Evolutionary conservation across 2,113 vertebrate genomes (phyloP).

Genomic region (Lophius piscatorius): DNA sequence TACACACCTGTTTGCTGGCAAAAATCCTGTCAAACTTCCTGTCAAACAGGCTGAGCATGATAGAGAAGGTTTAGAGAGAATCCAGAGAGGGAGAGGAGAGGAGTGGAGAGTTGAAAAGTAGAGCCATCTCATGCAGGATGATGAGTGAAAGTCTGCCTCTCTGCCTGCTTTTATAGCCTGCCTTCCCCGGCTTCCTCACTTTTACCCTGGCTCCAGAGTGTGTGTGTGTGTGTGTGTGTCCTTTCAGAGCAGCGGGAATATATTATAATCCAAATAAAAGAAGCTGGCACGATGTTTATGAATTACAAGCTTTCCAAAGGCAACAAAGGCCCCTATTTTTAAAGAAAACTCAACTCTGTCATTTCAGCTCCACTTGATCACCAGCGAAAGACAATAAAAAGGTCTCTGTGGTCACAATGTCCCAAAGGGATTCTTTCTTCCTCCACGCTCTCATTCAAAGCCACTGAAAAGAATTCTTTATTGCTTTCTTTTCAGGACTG

Average conservation of each 20-base stretch:
- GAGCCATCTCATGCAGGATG: slow-evolving; percentile 47
- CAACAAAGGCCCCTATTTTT: slow-evolving; percentile 98
- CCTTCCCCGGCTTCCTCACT: slow-evolving; percentile 85
- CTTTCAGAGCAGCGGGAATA: slow-evolving; percentile 91
- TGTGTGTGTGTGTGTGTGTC: slow-evolving; percentile 26
- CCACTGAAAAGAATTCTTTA: slow-evolving; percentile 94
- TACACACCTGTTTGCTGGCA: too few relatives aligned
- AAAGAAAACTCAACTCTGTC: slow-evolving; percentile 99
- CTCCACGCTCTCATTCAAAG: slow-evolving; percentile 88
- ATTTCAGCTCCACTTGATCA: slow-evolving; percentile 99
- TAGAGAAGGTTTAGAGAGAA: too few relatives aligned
- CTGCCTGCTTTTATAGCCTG: slow-evolving; percentile 80
- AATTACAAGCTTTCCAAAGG: slow-evolving; percentile 96
- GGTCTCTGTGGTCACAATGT: slow-evolving; percentile 87
- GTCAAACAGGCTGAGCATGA: too few relatives aligned
- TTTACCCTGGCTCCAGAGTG: slow-evolving; percentile 89
- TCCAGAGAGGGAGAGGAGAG: slow-evolving; percentile 23
- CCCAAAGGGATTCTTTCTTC: slow-evolving; percentile 87
- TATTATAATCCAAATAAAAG: slow-evolving; percentile 99
- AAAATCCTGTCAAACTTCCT: too few relatives aligned
- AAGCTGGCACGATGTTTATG: slow-evolving; percentile 96
- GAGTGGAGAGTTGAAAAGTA: slow-evolving; percentile 37
- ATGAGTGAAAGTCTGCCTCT: slow-evolving; percentile 60
- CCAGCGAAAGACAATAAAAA: slow-evolving; percentile 96
- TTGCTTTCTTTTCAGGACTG: slow-evolving; percentile 96